These are phyloP conservation scores for Trichechus manatus DNA, from an alignment of 2,113 vertebrate genomes.

Conservation along the genomic window DNA sequence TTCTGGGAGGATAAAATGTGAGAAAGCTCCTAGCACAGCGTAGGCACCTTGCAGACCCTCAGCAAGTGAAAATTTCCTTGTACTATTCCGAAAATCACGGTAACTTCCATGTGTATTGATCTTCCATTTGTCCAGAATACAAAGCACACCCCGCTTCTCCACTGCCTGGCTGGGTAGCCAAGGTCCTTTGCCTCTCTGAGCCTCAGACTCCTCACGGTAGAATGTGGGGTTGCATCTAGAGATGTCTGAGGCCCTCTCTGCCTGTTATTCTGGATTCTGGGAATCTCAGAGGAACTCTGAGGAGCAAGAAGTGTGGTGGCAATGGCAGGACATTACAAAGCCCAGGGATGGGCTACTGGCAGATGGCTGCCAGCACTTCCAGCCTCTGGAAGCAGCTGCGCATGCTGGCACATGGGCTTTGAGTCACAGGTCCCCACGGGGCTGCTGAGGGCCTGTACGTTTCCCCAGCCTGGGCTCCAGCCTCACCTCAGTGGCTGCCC, in stretches of 20 bases:
- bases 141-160: not conserved
- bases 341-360: not conserved
- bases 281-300: not conserved
- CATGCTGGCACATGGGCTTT: not conserved
- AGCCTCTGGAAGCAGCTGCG: not conserved
- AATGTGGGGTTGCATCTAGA: not conserved
- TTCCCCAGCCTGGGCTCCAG: not conserved
- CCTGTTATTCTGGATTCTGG: not conserved
- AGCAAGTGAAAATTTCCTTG: not conserved
- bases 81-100: not conserved
- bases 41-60: not conserved
- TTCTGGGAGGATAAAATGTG: not conserved
- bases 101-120: not conserved
- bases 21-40: not conserved
- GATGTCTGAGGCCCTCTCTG: not conserved
- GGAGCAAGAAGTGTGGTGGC: not conserved
- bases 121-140: not conserved
- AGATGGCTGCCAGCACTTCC: not conserved
- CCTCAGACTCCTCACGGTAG: not conserved
- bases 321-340: not conserved
- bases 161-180: not conserved
- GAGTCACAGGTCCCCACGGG: not conserved
- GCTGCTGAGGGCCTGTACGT: not conserved
- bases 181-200: not conserved
- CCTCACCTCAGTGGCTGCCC: not conserved